These are phyloP conservation scores for Stenolophus ochropezus DNA, from an alignment of 2,888 invertebrate species.

Conservation along the genomic window DNA sequence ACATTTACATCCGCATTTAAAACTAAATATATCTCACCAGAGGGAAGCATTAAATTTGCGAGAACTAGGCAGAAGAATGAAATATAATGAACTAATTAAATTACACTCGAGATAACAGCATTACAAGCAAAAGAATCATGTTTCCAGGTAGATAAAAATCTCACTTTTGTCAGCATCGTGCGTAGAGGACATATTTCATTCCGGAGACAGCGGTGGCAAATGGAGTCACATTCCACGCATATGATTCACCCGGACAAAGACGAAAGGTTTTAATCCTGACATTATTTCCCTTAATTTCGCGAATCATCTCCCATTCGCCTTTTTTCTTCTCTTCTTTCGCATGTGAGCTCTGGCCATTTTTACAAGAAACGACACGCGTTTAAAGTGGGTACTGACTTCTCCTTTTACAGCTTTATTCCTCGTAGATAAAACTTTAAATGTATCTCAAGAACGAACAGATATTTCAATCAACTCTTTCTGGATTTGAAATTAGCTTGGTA, in stretches of 20 bases:
- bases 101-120: conserved; percentile 4
- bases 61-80: background rate
- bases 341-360: too few species aligned
- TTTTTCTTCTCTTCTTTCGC: conserved; percentile 52
- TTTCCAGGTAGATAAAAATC: conserved; percentile 32
- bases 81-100: conserved; percentile 15
- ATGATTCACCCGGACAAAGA: conserved; percentile 50
- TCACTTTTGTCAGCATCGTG: conserved; percentile 26
- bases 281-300: conserved; percentile 65
- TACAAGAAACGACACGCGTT: too few species aligned
- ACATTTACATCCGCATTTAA: background rate
- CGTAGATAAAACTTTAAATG: too few species aligned
- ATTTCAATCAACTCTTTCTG: too few species aligned
- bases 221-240: conserved; percentile 66
- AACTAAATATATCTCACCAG: background rate
- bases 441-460: too few species aligned
- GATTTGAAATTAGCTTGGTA: too few species aligned
- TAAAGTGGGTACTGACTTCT: too few species aligned
- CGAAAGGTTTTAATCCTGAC: conserved; percentile 17
- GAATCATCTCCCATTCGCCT: conserved; percentile 63
- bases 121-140: conserved; percentile 35
- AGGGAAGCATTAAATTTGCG: background rate
- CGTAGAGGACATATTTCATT: conserved; percentile 64
- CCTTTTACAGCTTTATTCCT: too few species aligned
- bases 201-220: conserved; percentile 70